Evolutionary conservation across 2,113 vertebrate species (phyloP).

Genomic region (Pseudorasbora parva): DNA sequence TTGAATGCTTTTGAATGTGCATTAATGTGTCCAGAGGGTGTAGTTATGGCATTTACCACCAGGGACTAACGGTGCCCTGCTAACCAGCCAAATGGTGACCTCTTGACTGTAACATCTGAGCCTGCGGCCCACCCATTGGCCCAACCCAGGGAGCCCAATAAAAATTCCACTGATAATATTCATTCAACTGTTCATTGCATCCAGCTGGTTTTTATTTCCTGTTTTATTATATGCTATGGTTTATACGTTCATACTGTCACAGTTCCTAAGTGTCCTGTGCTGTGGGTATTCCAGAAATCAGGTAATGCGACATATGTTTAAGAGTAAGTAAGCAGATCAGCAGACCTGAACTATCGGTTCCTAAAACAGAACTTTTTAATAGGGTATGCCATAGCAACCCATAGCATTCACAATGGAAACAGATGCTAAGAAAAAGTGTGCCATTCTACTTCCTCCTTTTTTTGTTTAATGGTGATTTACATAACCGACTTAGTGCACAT

Average conservation of each 20-base stretch:
- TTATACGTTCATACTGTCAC: neutral
- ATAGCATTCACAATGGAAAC: too few relatives aligned
- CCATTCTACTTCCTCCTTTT: too few relatives aligned
- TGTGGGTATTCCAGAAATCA: too few relatives aligned
- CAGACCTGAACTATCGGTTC: too few relatives aligned
- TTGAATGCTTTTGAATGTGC: neutral
- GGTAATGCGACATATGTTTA: too few relatives aligned
- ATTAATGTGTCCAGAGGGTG: neutral
- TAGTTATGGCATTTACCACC: neutral
- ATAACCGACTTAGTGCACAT: too few relatives aligned
- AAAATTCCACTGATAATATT: neutral
- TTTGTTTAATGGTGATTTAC: too few relatives aligned
- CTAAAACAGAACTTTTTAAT: too few relatives aligned
- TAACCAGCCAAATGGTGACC: neutral
- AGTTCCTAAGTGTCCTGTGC: too few relatives aligned
- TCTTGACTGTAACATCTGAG: constrained; percentile 17
- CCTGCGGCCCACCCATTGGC: neutral
- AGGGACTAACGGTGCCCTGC: neutral
- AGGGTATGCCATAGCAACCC: too few relatives aligned
- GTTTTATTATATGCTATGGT: neutral
- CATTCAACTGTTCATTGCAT: neutral
- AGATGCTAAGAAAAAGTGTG: too few relatives aligned
- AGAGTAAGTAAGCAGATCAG: too few relatives aligned
- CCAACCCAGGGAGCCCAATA: neutral
- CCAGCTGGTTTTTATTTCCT: neutral